A percentile compares a stretch with the other conserved stretches of the same genome.
These are phyloP conservation scores for Cosmia pyralina DNA, from an alignment of 2,888 invertebrate genomes.

Conservation along the genomic window DNA sequence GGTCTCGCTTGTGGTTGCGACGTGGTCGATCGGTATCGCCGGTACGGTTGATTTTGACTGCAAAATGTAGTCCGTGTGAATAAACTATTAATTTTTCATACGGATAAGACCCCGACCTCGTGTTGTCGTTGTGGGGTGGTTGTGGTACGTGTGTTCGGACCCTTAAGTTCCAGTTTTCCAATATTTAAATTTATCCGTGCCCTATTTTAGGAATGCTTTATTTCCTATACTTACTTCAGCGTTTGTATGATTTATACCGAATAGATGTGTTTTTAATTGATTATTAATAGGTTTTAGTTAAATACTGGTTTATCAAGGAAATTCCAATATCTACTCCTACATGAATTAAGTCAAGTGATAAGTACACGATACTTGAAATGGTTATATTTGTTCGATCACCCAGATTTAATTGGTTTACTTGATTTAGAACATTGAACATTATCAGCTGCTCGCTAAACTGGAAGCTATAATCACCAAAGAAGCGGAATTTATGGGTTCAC, in stretches of 20 bases:
- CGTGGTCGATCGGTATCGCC: too few species aligned
- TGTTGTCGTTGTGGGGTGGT: too few species aligned
- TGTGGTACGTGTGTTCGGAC: too few species aligned
- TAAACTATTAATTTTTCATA: too few species aligned
- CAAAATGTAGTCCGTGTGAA: too few species aligned
- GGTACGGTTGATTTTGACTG: too few species aligned
- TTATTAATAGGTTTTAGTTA: slow-evolving; percentile 75
- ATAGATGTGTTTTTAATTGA: slow-evolving; percentile 76
- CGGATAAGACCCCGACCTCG: too few species aligned
- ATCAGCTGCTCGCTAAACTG: slow-evolving; percentile 13
- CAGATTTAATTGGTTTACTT: slow-evolving; percentile 34
- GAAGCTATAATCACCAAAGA: slow-evolving; percentile 4
- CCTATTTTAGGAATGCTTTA: slow-evolving; percentile 77
- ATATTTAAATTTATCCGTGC: slow-evolving; percentile 83
- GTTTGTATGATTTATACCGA: slow-evolving; percentile 78
- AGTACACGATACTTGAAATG: slow-evolving; percentile 25
- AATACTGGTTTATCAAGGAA: slow-evolving; percentile 67
- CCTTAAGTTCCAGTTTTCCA: slow-evolving; percentile 66
- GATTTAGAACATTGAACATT: slow-evolving; percentile 23
- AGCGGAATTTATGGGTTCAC: slow-evolving; percentile 3
- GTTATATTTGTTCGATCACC: slow-evolving; percentile 31
- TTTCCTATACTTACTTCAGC: slow-evolving; percentile 78
- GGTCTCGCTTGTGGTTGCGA: too few species aligned
- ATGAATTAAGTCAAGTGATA: slow-evolving; percentile 50
- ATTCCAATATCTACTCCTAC: slow-evolving; percentile 58